Evolutionary conservation across 2,888 invertebrate species (phyloP), one percentile per base, ranked within the genome.

Genomic region (Caenorhabditis drosophilae): DNA sequence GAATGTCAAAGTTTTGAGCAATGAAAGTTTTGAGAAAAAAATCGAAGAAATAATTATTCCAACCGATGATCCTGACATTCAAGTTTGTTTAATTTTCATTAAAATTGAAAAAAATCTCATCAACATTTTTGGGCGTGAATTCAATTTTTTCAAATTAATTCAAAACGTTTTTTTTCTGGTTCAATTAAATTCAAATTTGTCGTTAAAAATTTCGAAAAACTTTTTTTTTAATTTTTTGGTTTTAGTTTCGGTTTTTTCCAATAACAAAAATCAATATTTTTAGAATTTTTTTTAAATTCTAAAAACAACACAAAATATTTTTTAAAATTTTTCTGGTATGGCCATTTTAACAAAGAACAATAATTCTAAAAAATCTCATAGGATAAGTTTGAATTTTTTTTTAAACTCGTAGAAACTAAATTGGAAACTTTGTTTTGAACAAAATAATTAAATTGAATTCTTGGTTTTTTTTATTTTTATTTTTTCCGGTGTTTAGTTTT

Each of bases 31-130:
- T 12, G 7, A 6, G 31, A 31, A 31, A 31, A 31, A 31, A 31
- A 31, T 12, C 7, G 12, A 23, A 22, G 64, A 64, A 26, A 59
- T 34, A 23, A 55, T 64, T 2, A 59, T 64, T 18, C 44, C 35
- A 6, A 64, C 64, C 12, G 64, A 59, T 48, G 64, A 64, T 55
- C 64, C 64, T 2, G 64, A 64, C 31, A 64, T 64, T 27, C 64
- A 64, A 47, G 64, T 64, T 22, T 6, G 54, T 54, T 20, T 31
- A 27, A n/a, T 25, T 41, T 23, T 23, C 18, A 36, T 12, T n/a
- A 44, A 48, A 50, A 44, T 47, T 49, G 25, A 34, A 52, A 38
- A 50, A 40, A 20, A 31, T 53, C 34, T n/a, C n/a, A n/a, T n/a
- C n/a, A n/a, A n/a, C n/a, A n/a, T n/a, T n/a, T n/a, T n/a, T n/a